These are phyloP conservation scores for Tupaia chinensis DNA, from an alignment of 2,113 vertebrate genomes.

Conservation along the genomic window DNA sequence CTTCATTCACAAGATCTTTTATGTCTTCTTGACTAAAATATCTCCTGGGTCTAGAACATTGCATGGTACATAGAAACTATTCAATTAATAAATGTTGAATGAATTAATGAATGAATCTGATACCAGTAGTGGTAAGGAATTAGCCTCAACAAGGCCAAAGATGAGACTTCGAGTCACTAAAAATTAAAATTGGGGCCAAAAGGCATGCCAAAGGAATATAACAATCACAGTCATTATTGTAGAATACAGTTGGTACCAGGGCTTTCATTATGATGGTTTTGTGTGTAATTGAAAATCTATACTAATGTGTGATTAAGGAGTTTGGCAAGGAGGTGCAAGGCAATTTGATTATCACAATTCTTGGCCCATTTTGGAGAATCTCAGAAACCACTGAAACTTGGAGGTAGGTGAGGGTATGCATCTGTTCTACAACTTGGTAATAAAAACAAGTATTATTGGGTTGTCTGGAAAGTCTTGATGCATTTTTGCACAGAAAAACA, in stretches of 20 bases:
- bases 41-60: background rate
- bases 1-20: background rate
- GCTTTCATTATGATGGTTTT: background rate
- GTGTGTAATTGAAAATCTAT: background rate
- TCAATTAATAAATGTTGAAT: constrained; percentile 14
- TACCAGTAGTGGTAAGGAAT: constrained; percentile 10
- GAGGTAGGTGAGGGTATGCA: background rate
- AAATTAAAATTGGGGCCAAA: background rate
- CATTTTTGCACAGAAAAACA: no score
- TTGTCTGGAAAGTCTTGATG: no score
- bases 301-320: background rate
- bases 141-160: background rate
- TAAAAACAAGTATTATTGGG: background rate
- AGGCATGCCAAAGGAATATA: background rate
- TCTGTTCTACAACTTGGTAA: constrained; percentile 12
- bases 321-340: background rate
- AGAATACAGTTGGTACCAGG: background rate
- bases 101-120: constrained; percentile 12
- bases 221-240: background rate
- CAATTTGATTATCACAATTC: background rate
- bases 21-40: background rate
- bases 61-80: background rate
- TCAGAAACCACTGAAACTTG: constrained; percentile 29
- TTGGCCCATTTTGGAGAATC: constrained; percentile 7
- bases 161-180: background rate